Conservation (phyloP, 1,140 invertebrate species). For the Proctacanthus coquilletti region DNA sequence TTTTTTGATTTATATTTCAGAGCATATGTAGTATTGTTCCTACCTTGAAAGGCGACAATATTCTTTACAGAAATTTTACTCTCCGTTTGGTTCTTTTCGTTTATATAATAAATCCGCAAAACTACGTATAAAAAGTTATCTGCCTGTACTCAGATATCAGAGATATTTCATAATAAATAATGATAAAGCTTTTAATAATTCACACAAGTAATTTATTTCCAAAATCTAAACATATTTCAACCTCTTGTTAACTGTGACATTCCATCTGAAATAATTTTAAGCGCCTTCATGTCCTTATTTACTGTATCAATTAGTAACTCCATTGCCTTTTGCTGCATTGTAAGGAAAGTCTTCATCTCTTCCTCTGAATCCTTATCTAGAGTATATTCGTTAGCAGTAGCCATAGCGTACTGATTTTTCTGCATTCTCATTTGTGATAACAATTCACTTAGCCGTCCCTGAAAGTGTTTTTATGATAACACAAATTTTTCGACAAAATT, state of each 20-base stretch:
- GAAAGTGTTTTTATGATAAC: no score
- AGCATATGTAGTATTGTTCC: no score
- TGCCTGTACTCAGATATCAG: neutral
- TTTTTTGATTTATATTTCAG: no score
- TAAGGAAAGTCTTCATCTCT: slow-evolving; percentile 55
- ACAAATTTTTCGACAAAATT: no score
- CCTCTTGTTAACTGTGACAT: slow-evolving; percentile 36
- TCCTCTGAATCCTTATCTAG: slow-evolving; percentile 43
- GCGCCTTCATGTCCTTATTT: slow-evolving; percentile 53
- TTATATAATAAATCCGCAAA: no score
- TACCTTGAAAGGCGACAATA: no score
- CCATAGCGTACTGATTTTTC: slow-evolving; percentile 35
- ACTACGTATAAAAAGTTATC: no score
- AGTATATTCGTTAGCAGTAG: slow-evolving; percentile 34
- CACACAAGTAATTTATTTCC: neutral
- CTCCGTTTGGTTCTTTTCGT: no score
- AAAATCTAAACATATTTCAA: neutral
- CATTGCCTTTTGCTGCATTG: slow-evolving; percentile 72
- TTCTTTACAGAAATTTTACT: no score
- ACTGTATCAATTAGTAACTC: slow-evolving; percentile 65
- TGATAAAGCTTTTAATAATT: neutral
- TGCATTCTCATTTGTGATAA: slow-evolving; percentile 76
- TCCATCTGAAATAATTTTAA: slow-evolving; percentile 68
- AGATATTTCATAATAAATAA: neutral
- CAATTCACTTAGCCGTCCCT: slow-evolving; percentile 79